Conservation (phyloP, 37 sponge, comb jelly and placozoan genomes). For the Oscarella lobularis region DNA sequence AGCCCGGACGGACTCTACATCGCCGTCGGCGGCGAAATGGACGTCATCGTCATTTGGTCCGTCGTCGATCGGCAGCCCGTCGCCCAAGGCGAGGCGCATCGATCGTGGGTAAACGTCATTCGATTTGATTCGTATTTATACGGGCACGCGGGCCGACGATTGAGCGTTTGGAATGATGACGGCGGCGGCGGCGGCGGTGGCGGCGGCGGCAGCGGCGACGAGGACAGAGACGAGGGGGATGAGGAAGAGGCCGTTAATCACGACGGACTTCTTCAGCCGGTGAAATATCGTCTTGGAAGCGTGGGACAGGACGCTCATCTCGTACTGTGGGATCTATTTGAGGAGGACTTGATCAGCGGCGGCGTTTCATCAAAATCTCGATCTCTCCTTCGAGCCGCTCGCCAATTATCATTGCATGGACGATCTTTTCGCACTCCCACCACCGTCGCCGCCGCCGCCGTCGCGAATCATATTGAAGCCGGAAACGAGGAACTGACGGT, state of each 20-base stretch:
- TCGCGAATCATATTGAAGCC: not conserved
- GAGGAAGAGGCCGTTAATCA: not conserved
- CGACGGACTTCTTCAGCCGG: constrained; percentile 3
- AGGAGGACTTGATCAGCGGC: constrained; percentile 27
- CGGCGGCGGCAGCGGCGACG: not conserved
- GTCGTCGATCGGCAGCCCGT: not conserved
- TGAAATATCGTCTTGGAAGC: constrained; percentile 71
- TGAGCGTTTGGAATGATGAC: not conserved
- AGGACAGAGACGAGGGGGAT: not conserved
- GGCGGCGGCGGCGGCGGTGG: not conserved
- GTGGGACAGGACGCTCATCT: constrained; percentile 86
- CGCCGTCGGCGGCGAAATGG: constrained; percentile 94
- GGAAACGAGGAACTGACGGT: not conserved
- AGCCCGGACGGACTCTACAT: constrained; percentile 86
- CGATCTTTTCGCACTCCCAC: not conserved
- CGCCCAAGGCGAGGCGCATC: constrained; percentile 77
- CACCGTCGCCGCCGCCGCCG: not conserved
- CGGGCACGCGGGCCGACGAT: not conserved
- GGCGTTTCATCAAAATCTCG: too few species aligned
- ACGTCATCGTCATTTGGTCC: constrained; percentile 86
- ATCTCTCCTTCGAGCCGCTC: not conserved
- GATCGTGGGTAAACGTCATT: constrained; percentile 78
- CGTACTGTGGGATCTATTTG: constrained; percentile 86
- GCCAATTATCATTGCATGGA: not conserved
- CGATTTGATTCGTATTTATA: constrained; percentile 67